Evolutionary conservation across 2,888 invertebrate genomes (phyloP).

Genomic region (Pristionchus maxplancki): DNA sequence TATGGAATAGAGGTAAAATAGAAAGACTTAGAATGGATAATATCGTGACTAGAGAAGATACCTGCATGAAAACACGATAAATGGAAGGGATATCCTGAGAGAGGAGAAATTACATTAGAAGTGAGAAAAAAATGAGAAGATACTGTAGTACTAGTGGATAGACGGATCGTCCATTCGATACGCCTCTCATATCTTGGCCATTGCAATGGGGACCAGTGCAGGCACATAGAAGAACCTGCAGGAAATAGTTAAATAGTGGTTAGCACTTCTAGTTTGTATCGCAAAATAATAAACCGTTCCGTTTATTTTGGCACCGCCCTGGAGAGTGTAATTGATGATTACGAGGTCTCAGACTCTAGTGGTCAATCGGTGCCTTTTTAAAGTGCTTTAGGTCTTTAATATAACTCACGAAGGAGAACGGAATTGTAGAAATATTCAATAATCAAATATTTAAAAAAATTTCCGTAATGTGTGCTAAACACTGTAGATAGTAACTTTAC

Average conservation of each 20-base stretch:
- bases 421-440: no score
- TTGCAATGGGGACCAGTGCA: slow-evolving; percentile 71
- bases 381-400: no score
- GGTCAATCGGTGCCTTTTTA: no score
- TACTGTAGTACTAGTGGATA: not conserved
- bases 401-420: no score
- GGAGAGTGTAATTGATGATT: no score
- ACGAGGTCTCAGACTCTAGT: no score
- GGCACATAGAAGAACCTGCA: slow-evolving; percentile 72
- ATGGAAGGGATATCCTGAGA: not conserved
- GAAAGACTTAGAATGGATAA: slow-evolving; percentile 26
- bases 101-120: not conserved
- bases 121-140: not conserved
- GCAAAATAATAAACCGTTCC: no score
- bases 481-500: no score
- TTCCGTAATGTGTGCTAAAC: no score
- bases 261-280: not conserved
- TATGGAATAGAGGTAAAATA: not conserved
- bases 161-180: not conserved
- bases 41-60: not conserved
- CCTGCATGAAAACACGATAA: not conserved
- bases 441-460: no score
- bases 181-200: slow-evolving; percentile 63
- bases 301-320: no score
- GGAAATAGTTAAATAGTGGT: not conserved